Evolutionary conservation across 2,113 vertebrate genomes (phyloP), one percentile per base, ranked within the genome.

Genomic region (Paradisaea rubra): DNA sequence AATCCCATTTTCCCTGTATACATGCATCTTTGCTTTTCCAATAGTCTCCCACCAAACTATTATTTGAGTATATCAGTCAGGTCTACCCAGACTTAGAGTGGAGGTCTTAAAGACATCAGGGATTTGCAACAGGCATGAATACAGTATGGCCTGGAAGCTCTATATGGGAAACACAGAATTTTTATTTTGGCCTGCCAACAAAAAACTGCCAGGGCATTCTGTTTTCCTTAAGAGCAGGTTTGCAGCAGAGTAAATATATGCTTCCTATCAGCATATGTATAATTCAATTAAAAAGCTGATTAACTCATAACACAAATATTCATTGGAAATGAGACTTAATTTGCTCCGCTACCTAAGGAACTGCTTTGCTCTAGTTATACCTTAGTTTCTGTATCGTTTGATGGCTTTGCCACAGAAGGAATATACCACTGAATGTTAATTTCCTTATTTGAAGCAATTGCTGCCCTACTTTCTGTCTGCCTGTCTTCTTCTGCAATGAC

Each of bases 401-500:
- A 91, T 76, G 95, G 59, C 72, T 72, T 95, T 90, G 93, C 97
- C 88, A 98, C 74, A 31, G 97, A 92, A 94, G 98, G 98, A 45
- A 96, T 90, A 54, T 98, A 97, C 98, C 98, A 98, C 37, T 98
- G 98, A 89, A 98, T 96, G 61, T 97, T 98, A 45, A 98, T 97
- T 78, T 98, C 97, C 81, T 93, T 97, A 52, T 96, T 78, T 35
- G 64, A 50, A 85, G 97, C 86, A 79, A 57, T 93, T 28, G 77
- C 85, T 93, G 97, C 95, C 52, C 81, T 92, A 4, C 53, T 93
- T 5, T 96, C 90, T 17, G 2, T 59, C 60, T 49, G 52, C 74
- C 41, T 28, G 8, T 61, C 69, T 57, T 68, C 33, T 76, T 88
- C 93, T 49, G 24, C 4, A 8, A 17, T 23, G 27, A 60, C 59